A percentile compares a stretch with the other conserved stretches of the same genome.
Conservation (phyloP, 1,140 invertebrate species). For the Drosophila micromelanica region DNA sequence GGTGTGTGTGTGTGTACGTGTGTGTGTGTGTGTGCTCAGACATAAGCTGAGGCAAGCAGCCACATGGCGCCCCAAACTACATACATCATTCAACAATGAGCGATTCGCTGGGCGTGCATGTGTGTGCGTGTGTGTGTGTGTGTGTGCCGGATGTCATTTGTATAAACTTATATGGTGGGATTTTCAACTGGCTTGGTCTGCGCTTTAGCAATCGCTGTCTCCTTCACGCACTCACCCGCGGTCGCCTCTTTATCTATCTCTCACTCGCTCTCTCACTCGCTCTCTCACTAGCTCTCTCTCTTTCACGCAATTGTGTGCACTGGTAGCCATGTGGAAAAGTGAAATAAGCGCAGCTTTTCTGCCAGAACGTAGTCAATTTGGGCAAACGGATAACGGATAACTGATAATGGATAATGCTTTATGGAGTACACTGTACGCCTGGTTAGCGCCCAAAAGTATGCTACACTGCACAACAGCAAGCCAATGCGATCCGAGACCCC, state of each 20-base stretch:
- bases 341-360: slow-evolving; percentile 68
- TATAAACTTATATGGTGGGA: slow-evolving; percentile 68
- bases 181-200: slow-evolving; percentile 53
- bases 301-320: slow-evolving; percentile 30
- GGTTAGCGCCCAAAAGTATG: slow-evolving; percentile 8
- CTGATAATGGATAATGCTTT: slow-evolving; percentile 34
- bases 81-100: slow-evolving; percentile 78
- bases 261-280: background rate
- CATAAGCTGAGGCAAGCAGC: slow-evolving; percentile 32
- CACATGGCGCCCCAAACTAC: slow-evolving; percentile 48
- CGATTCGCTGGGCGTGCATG: slow-evolving; percentile 14
- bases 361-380: slow-evolving; percentile 46
- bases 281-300: background rate
- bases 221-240: background rate
- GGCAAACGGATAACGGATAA: slow-evolving; percentile 29
- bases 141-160: slow-evolving; percentile 71
- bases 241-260: background rate
- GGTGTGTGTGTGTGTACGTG: slow-evolving; percentile 10
- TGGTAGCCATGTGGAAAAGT: slow-evolving; percentile 61
- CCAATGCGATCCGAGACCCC: slow-evolving; percentile 1
- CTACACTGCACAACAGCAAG: slow-evolving; percentile 13
- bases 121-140: slow-evolving; percentile 10
- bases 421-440: background rate
- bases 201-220: slow-evolving; percentile 2
- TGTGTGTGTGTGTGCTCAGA: slow-evolving; percentile 9